Conservation (phyloP, 1,140 invertebrate genomes). For the Holotrichia oblita region DNA sequence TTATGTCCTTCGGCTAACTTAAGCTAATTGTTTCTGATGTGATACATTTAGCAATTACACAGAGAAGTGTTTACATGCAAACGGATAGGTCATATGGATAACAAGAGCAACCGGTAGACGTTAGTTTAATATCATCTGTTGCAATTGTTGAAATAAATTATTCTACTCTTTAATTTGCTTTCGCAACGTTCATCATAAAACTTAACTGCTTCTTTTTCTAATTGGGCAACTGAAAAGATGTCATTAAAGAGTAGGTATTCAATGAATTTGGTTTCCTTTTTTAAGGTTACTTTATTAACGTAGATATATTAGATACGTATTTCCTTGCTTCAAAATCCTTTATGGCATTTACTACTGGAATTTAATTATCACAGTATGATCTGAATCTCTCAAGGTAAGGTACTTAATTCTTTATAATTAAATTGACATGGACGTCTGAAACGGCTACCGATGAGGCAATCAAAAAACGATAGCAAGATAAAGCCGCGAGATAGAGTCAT, state of each 20-base stretch:
- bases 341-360: constrained; percentile 24
- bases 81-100: too few relatives aligned
- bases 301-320: constrained; percentile 18
- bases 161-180: background rate
- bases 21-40: too few relatives aligned
- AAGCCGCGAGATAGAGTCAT: constrained; percentile 36
- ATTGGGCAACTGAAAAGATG: background rate
- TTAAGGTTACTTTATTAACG: background rate
- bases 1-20: too few relatives aligned
- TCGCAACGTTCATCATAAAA: background rate
- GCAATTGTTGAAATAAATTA: too few relatives aligned
- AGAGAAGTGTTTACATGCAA: too few relatives aligned
- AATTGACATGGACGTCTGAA: constrained; percentile 37
- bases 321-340: background rate
- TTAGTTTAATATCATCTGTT: too few relatives aligned
- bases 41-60: too few relatives aligned
- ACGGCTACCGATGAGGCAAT: constrained; percentile 36
- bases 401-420: constrained; percentile 39
- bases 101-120: too few relatives aligned
- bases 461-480: constrained; percentile 38
- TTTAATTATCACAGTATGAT: constrained; percentile 40
- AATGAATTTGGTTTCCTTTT: background rate
- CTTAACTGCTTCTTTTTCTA: background rate
- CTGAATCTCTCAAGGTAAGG: constrained; percentile 33
- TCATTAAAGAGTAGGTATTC: background rate